These are phyloP conservation scores for Rhingia campestris DNA, from an alignment of 2,888 invertebrate species.

Conservation along the genomic window DNA sequence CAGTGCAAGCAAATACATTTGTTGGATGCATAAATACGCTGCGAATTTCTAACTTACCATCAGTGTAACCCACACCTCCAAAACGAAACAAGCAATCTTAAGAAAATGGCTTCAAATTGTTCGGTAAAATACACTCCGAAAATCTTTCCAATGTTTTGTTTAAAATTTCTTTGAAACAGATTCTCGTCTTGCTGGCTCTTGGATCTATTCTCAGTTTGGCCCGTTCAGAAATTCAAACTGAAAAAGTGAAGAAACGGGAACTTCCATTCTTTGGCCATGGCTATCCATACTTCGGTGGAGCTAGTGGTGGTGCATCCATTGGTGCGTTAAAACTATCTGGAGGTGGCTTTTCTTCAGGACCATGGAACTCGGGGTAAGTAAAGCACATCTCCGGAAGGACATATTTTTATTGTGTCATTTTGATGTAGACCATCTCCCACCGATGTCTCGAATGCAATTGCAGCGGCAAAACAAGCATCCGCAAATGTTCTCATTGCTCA, in stretches of 20 bases:
- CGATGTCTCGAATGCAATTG: slow-evolving; percentile 88
- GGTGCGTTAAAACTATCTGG: slow-evolving; percentile 37
- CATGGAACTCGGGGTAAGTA: slow-evolving; percentile 58
- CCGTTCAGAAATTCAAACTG: slow-evolving; percentile 7
- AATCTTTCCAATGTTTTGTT: not conserved
- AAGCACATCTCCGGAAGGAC: not conserved
- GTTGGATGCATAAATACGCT: slow-evolving; percentile 58
- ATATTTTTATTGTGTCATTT: not conserved
- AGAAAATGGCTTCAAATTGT: slow-evolving; percentile 68
- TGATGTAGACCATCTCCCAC: slow-evolving; percentile 84
- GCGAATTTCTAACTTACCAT: slow-evolving; percentile 6
- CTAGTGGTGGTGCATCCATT: slow-evolving; percentile 48
- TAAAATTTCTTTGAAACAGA: slow-evolving; percentile 7
- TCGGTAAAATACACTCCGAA: slow-evolving; percentile 20
- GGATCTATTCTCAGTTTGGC: slow-evolving; percentile 13
- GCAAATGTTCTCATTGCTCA: slow-evolving; percentile 88
- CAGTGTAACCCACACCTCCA: slow-evolving; percentile 45
- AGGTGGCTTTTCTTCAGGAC: slow-evolving; percentile 32
- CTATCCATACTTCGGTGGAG: slow-evolving; percentile 55
- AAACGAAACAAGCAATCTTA: slow-evolving; percentile 52
- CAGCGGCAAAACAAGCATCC: slow-evolving; percentile 89
- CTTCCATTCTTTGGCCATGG: slow-evolving; percentile 63
- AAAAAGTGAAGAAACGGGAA: slow-evolving; percentile 64
- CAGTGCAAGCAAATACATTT: slow-evolving; percentile 7
- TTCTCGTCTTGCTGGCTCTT: slow-evolving; percentile 42